These are phyloP conservation scores for Delphinapterus leucas DNA, from an alignment of 2,113 vertebrate species.

Conservation along the genomic window DNA sequence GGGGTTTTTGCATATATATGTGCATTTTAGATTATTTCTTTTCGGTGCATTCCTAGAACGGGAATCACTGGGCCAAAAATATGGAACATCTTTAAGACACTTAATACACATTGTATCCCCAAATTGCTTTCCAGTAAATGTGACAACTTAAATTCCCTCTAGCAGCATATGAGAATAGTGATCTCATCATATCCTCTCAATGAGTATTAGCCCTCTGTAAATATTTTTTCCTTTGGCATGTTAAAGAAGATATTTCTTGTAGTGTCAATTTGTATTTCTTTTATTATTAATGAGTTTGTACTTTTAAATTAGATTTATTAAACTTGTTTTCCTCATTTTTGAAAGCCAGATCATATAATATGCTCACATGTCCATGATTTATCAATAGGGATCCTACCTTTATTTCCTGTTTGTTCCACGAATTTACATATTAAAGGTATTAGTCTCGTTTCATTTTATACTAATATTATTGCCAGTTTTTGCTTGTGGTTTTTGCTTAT, in stretches of 20 bases:
- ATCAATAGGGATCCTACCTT: background rate
- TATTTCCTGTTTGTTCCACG: background rate
- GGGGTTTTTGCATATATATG: background rate
- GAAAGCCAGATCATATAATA: background rate
- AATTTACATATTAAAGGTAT: background rate
- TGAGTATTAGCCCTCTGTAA: background rate
- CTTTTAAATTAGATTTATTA: background rate
- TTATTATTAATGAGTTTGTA: background rate
- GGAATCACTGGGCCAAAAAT: background rate
- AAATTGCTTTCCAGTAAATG: slow-evolving; percentile 8
- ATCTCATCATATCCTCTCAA: background rate
- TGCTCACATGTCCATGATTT: background rate
- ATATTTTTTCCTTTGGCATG: background rate
- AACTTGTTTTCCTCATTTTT: background rate
- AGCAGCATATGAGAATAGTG: background rate
- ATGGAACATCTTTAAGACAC: background rate
- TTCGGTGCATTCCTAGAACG: background rate
- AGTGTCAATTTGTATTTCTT: background rate
- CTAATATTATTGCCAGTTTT: background rate
- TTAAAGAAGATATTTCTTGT: background rate
- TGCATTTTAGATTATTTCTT: background rate
- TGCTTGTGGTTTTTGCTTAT: background rate
- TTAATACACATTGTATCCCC: background rate
- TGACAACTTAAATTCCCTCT: background rate
- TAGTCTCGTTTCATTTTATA: background rate